Evolutionary conservation across 1,140 invertebrate species (phyloP), one percentile per base, ranked within the genome.

Genomic region (Cotesia vestalis): DNA sequence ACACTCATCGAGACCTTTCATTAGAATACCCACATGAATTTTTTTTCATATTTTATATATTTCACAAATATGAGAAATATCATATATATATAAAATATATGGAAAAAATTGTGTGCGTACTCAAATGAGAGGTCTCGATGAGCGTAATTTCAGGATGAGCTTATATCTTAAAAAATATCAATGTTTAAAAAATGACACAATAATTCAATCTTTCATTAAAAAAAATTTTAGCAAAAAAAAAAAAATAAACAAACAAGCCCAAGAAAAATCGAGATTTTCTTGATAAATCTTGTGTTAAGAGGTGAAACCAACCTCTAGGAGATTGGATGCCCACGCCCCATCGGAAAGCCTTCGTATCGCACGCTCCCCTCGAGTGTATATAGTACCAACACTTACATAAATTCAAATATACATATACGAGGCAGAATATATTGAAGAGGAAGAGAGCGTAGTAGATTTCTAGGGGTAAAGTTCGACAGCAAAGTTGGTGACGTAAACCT

Each of bases 251-350:
- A 46, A 9, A 40, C 4, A 12, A n/a, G 38, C 66, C 46, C 53
- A 46, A 53, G 27, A 53, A 27, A 34, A 27, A n/a, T 14, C 35
- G 3, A 17, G 46, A 34, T 38, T 40, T 8, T 11, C 8, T n/a
- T 6, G 14, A 4, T 12, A 60, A 17, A 62, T 53, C 20, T 61
- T 2, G 55, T 62, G 9, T 38, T 59, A 53, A n/a, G 20, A 59
- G 55, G 67, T 62, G 59, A 61, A 5, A 5, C 14, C n/a, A 17
- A 20, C 52, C 67, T 57, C 51, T 59, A 27, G 12, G 66, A 34
- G 61, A 60, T 69, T 73, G 66, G 53, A 62, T 74, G 75, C 73
- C 73, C 75, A 74, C 72, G 75, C 75, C 76, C 73, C 64, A 14
- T 3, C 34, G 72, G 35, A 72, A 61, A 76, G 75, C 75, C 75